Evolutionary conservation across 2,113 vertebrate genomes (phyloP).

Genomic region (Misgurnus mizolepis): DNA sequence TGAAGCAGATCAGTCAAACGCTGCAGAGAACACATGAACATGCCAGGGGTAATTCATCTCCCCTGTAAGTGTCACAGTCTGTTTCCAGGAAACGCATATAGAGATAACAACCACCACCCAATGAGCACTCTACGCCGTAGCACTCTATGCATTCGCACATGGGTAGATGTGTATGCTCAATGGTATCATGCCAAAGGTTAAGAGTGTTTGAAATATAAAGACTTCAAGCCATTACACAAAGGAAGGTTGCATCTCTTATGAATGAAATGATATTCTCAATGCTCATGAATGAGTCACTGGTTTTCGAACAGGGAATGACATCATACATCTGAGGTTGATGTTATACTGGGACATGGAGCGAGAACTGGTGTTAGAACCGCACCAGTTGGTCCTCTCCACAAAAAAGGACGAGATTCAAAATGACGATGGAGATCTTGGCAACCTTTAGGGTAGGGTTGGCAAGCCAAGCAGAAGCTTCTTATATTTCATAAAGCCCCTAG

Average conservation of each 20-base stretch:
- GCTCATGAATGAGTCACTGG: constrained; percentile 9
- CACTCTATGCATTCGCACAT: not conserved
- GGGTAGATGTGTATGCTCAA: not conserved
- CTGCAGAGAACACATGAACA: constrained; percentile 27
- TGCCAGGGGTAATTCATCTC: constrained; percentile 44
- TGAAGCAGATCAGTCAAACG: constrained; percentile 73
- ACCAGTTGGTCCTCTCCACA: constrained; percentile 1
- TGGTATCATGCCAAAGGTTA: not conserved
- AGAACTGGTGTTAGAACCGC: not conserved
- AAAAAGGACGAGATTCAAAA: constrained; percentile 27
- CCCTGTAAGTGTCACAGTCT: not conserved
- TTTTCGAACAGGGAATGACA: constrained; percentile 1
- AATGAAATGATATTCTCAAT: not conserved
- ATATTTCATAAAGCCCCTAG: constrained; percentile 1
- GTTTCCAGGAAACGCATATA: not conserved
- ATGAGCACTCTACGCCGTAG: not conserved
- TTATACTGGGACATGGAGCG: not conserved
- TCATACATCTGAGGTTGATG: not conserved
- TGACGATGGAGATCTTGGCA: not conserved
- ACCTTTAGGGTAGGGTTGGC: not conserved
- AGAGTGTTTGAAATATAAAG: constrained; percentile 10
- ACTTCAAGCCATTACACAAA: constrained; percentile 12
- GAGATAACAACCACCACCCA: not conserved
- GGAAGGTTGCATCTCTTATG: not conserved
- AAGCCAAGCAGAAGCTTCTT: constrained; percentile 20